Evolutionary conservation across 1,140 invertebrate genomes (phyloP).

Genomic region (Aphelinus atriplicis): DNA sequence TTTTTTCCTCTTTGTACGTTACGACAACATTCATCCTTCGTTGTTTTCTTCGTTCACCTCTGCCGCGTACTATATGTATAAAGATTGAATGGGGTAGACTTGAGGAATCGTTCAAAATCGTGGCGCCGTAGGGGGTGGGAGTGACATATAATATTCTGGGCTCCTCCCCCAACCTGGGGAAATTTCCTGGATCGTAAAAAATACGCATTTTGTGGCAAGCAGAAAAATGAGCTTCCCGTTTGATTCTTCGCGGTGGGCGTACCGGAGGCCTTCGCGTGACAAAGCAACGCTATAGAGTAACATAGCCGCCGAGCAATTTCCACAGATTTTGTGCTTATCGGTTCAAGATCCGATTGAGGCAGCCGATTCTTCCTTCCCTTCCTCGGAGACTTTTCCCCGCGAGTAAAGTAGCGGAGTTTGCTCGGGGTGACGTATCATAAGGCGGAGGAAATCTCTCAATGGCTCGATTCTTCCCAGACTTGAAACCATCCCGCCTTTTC

Average conservation of each 20-base stretch:
- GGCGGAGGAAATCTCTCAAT: too few relatives aligned
- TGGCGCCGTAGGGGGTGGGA: background rate
- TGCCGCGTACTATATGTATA: too few relatives aligned
- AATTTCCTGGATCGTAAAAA: constrained; percentile 18
- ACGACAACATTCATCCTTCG: too few relatives aligned
- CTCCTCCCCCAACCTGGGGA: background rate
- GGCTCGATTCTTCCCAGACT: too few relatives aligned
- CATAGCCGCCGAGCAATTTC: constrained; percentile 21
- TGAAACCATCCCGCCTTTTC: too few relatives aligned
- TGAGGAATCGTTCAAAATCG: constrained; percentile 21
- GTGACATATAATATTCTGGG: background rate
- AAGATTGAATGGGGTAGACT: constrained; percentile 19
- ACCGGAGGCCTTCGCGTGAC: too few relatives aligned
- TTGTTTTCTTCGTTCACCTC: too few relatives aligned
- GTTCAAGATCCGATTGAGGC: background rate
- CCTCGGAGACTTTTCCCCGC: too few relatives aligned
- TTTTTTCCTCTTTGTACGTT: too few relatives aligned
- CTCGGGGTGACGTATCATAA: too few relatives aligned
- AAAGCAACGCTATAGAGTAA: background rate
- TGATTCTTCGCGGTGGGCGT: too few relatives aligned
- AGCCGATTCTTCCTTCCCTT: background rate
- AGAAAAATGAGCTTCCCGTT: constrained; percentile 5
- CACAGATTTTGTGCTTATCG: constrained; percentile 30
- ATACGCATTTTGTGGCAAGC: background rate
- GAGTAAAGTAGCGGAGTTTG: too few relatives aligned